Evolutionary conservation across 1,140 invertebrate species (phyloP).

Genomic region (Scaptomyza montana): DNA sequence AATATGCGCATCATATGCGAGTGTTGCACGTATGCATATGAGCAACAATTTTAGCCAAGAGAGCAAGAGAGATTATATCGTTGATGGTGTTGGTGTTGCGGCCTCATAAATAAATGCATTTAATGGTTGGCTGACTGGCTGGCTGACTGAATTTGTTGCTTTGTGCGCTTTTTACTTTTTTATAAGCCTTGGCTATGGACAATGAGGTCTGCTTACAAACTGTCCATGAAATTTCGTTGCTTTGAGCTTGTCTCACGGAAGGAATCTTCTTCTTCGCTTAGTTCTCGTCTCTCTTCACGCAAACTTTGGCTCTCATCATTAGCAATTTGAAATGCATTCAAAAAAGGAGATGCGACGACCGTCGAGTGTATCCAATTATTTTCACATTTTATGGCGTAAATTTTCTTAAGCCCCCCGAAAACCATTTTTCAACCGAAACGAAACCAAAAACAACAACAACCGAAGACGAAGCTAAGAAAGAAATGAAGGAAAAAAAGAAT

Average conservation of each 20-base stretch:
- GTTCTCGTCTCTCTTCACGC: neutral
- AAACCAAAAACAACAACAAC: constrained; percentile 18
- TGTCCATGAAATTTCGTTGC: constrained; percentile 51
- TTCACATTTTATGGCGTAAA: constrained; percentile 81
- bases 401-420: constrained; percentile 72
- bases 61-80: constrained; percentile 9
- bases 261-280: constrained; percentile 50
- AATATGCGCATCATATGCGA: constrained; percentile 40
- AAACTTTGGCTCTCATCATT: constrained; percentile 62
- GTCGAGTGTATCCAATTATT: constrained; percentile 76
- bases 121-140: constrained; percentile 51
- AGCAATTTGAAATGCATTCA: constrained; percentile 78
- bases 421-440: constrained; percentile 78
- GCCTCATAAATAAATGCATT: constrained; percentile 80
- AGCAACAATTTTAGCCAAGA: constrained; percentile 16
- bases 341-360: constrained; percentile 36
- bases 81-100: constrained; percentile 6
- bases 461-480: constrained; percentile 26
- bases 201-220: constrained; percentile 24
- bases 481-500: constrained; percentile 24
- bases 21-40: constrained; percentile 19
- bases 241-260: constrained; percentile 71
- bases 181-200: constrained; percentile 26
- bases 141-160: constrained; percentile 26
- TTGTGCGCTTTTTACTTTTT: neutral